Base-by-base conservation (phyloP, 2,888 invertebrate genomes). In the Caenorhabditis doughertyi region DNA sequence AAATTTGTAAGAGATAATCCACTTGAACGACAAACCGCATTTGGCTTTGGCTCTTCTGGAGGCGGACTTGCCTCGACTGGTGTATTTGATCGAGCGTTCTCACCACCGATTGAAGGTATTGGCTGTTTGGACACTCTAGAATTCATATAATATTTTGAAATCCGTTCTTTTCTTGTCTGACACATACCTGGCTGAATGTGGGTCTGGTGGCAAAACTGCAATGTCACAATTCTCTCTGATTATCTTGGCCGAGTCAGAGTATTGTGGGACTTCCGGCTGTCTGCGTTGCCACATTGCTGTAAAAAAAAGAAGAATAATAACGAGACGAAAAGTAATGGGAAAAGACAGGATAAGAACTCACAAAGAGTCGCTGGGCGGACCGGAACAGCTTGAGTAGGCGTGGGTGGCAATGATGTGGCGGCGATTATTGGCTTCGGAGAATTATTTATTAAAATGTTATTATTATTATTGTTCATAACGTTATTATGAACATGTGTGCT, bases 1-100 rank as follows among this genome's bases (percentile, higher is more conserved):
- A 42, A 49, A 49, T 49, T 76, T 29, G 44, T 39, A 58, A 39
- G 51, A n/a, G 67, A 74, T 73, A 65, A 74, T 65, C 65, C 65
- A 23, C 9, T n/a, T 7, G 21, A 44, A 44, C n/a, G 55, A 76
- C 79, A 58, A 71, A 80, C 80, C 73, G 32, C 58, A 47, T 74
- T 76, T 18, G 84, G 77, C 42, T 73, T 77, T 27, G 84, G 84
- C 77, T 84, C 84, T 42, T 84, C 84, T 58, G 84, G 84, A 4
- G 84, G 84, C 16, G 84, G 84, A 55, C 84, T 84, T 9, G 80
- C 29, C 44, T 84, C 79, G 5, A 62, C 53, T 3, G 60, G 56
- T n/a, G 72, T 67, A 5, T 51, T 27, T 60, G 71, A 65, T 39
- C 68, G 58, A 44, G 25, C 44, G 74, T 58, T 51, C 49, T 68